Percentiles rank a stretch among this genome's conserved stretches.
These are phyloP conservation scores for Etheostoma spectabile DNA, from an alignment of 2,113 vertebrate species.

Conservation along the genomic window DNA sequence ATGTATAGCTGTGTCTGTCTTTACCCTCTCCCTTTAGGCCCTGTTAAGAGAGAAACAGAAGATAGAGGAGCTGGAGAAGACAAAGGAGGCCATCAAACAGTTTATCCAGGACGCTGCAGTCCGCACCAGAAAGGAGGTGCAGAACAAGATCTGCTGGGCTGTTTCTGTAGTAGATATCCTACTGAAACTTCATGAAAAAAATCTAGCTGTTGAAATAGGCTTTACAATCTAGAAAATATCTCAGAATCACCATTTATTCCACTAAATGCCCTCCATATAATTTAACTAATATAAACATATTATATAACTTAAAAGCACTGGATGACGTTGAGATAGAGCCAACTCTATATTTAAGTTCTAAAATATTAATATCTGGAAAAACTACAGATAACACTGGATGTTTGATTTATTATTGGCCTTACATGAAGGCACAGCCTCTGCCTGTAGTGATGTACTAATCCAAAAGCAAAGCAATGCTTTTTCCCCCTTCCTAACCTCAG, in stretches of 20 bases:
- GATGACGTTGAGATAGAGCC: slow-evolving; percentile 1
- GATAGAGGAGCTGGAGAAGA: slow-evolving; percentile 88
- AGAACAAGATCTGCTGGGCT: background rate
- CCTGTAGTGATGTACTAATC: slow-evolving; percentile 12
- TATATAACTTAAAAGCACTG: slow-evolving; percentile 7
- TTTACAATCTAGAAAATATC: background rate
- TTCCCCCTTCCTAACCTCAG: slow-evolving; percentile 33
- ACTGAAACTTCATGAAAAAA: background rate
- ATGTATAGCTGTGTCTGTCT: background rate
- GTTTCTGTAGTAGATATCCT: background rate
- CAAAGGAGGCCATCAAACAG: slow-evolving; percentile 87
- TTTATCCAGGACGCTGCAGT: slow-evolving; percentile 86
- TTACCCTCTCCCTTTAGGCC: slow-evolving; percentile 80
- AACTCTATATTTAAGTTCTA: background rate
- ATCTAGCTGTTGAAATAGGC: background rate
- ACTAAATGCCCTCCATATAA: background rate
- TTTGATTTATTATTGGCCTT: slow-evolving; percentile 10
- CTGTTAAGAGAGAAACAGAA: slow-evolving; percentile 91
- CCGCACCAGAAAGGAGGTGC: slow-evolving; percentile 89
- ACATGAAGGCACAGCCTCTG: slow-evolving; percentile 6
- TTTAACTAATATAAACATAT: too few species aligned
- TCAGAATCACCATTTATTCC: background rate
- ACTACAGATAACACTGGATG: background rate
- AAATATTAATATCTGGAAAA: slow-evolving; percentile 16
- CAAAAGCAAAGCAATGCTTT: slow-evolving; percentile 33